These are phyloP conservation scores for Grapholita molesta DNA, from an alignment of 1,140 invertebrate species.

Conservation along the genomic window DNA sequence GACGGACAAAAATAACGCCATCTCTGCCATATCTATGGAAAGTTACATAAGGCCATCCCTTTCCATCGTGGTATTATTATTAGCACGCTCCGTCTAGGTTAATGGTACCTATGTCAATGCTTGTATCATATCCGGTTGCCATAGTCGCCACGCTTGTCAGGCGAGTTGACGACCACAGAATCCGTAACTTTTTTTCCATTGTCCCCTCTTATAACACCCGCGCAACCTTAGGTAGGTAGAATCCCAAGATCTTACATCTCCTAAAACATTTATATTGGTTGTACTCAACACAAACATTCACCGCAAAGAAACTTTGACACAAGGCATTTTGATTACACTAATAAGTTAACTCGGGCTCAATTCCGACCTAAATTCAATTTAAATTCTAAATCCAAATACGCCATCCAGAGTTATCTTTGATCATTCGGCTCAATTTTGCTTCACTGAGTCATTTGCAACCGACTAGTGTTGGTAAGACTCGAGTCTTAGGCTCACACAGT, in stretches of 20 bases:
- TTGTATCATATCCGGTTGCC: too few relatives aligned
- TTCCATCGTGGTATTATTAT: too few relatives aligned
- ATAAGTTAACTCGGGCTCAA: neutral
- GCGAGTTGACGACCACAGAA: neutral
- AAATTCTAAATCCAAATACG: conserved; percentile 1
- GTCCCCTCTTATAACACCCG: too few relatives aligned
- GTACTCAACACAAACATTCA: neutral
- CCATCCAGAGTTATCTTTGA: neutral
- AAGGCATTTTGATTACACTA: neutral
- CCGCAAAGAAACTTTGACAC: neutral
- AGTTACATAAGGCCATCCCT: too few relatives aligned
- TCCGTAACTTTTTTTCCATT: too few relatives aligned
- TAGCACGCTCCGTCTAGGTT: too few relatives aligned
- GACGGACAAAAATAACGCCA: too few relatives aligned
- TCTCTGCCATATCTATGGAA: too few relatives aligned
- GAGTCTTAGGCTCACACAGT: neutral
- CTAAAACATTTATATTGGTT: neutral
- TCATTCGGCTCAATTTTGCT: neutral
- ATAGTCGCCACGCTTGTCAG: too few relatives aligned
- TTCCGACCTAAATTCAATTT: neutral
- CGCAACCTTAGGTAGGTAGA: too few relatives aligned
- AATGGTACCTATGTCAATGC: too few relatives aligned
- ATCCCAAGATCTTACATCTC: too few relatives aligned
- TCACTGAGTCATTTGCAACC: neutral
- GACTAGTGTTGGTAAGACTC: neutral